Evolutionary conservation across 2,888 invertebrate genomes (phyloP), one percentile per base, ranked within the genome.

Genomic region (Parthenolecanium corni): DNA sequence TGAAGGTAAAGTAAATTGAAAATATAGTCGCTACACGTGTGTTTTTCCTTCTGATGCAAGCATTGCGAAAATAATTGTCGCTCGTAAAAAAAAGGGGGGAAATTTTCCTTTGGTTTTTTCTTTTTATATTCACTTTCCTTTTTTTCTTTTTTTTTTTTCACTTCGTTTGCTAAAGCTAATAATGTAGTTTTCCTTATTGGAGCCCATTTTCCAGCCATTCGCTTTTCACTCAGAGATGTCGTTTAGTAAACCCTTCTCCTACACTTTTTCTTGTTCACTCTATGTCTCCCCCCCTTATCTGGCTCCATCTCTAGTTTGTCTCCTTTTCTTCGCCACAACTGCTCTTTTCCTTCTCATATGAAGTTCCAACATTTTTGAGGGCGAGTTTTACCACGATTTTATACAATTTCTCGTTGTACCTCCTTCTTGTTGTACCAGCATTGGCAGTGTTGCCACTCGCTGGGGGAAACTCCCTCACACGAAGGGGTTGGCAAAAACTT

Each of bases 1-100:
- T 42, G 62, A 52, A 62, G 62, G 53, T 52, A 68, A 69, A 69
- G 67, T 66, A 66, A 58, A 58, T 47, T 58, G 38, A 58, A 49
- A 58, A 58, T 58, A 36, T 44, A 49, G 58, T 58, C 58, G 49
- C 38, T 58, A 49, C 49, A 49, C 49, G 56, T 56, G 56, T 56
- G 56, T 58, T 49, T 58, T 58, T 23, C 36, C 31, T 49, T 24
- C 47, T 16, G n/a, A n/a, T n/a, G 58, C 58, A 49, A 58, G 49
- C 58, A 58, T 58, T 58, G 58, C 58, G 38, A 58, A 58, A 58
- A 58, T 58, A 58, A 58, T 58, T 58, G 58, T 49, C 58, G 49
- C 46, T 52, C 38, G 36, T 21, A 23, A 24, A 52, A 62, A 56
- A 52, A 42, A 42, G 52, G 62, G 31, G 52, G 52, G 52, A 62